Conservation (phyloP, 35 echinoderm and acorn worm genomes). For the Apostichopus californicus region DNA sequence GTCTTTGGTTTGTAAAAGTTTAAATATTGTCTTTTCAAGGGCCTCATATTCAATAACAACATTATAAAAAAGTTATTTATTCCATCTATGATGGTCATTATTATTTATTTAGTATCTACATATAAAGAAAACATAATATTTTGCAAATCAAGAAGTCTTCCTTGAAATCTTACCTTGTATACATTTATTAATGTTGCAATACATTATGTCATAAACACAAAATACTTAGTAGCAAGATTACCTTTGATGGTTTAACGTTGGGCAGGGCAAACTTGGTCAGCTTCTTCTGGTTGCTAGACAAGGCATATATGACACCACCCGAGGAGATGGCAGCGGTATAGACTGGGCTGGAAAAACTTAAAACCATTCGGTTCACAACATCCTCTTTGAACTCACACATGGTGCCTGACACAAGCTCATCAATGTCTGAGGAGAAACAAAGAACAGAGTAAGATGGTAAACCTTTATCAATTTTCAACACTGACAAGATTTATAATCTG, state of each 20-base stretch:
- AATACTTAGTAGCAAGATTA: conserved; percentile 5
- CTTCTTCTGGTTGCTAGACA: conserved; percentile 75
- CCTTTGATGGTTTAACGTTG: conserved; percentile 83
- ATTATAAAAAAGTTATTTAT: too few relatives aligned
- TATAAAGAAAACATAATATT: too few relatives aligned
- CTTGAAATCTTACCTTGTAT: too few relatives aligned
- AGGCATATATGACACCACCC: conserved; percentile 69
- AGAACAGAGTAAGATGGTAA: neutral
- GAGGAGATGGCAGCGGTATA: conserved; percentile 70
- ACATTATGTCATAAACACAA: too few relatives aligned
- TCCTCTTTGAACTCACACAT: conserved; percentile 92
- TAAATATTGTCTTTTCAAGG: too few relatives aligned
- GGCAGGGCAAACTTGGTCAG: conserved; percentile 78
- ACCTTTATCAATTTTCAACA: neutral
- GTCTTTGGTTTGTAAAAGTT: too few relatives aligned
- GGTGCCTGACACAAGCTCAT: conserved; percentile 65
- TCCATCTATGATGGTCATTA: too few relatives aligned
- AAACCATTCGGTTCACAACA: conserved; percentile 72
- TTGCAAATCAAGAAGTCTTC: too few relatives aligned
- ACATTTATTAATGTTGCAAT: too few relatives aligned
- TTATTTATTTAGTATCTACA: too few relatives aligned
- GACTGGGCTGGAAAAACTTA: conserved; percentile 62
- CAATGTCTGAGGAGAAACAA: conserved; percentile 46
- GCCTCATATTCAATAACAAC: too few relatives aligned
- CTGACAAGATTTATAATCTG: too few relatives aligned